A percentile compares a stretch with the other conserved stretches of the same genome.
Conservation (phyloP, 2,113 vertebrate species). For the Phylloscopus whistleri region DNA sequence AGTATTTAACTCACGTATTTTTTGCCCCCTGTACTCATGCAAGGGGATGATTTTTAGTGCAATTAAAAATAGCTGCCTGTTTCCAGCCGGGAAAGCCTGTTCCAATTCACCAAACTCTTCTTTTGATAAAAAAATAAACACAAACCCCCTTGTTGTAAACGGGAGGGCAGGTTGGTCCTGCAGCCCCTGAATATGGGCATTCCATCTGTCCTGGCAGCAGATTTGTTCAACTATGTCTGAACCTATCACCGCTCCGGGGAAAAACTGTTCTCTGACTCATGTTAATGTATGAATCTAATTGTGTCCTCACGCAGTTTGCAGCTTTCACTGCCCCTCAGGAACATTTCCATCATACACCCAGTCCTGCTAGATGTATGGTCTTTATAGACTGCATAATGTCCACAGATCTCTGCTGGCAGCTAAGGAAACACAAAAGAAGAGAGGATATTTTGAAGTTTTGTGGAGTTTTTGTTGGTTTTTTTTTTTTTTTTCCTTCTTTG, state of each 20-base stretch:
- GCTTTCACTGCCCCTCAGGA: slow-evolving; percentile 58
- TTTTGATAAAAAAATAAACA: slow-evolving; percentile 1
- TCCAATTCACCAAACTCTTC: neutral
- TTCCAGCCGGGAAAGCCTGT: neutral
- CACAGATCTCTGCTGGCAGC: slow-evolving; percentile 66
- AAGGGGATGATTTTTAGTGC: neutral
- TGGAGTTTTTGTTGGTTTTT: neutral
- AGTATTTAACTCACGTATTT: neutral
- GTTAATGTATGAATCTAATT: slow-evolving; percentile 68
- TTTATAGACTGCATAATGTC: slow-evolving; percentile 56
- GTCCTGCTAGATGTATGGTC: slow-evolving; percentile 26
- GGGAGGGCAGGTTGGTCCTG: neutral
- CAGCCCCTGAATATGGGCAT: slow-evolving; percentile 46
- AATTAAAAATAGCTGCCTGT: neutral
- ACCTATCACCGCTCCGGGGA: slow-evolving; percentile 47
- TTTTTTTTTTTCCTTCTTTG: slow-evolving; percentile 48
- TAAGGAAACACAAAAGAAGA: slow-evolving; percentile 68
- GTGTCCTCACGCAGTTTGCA: slow-evolving; percentile 24
- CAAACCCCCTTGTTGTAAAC: neutral
- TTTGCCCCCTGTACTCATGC: neutral
- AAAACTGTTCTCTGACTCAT: slow-evolving; percentile 58
- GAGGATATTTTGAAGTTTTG: slow-evolving; percentile 77
- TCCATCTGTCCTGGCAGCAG: slow-evolving; percentile 41
- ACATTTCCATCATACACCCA: slow-evolving; percentile 63
- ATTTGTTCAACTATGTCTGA: slow-evolving; percentile 61